Percentiles rank a stretch among this genome's conserved stretches.
Conservation (phyloP, 2,113 vertebrate species). For the Cygnus atratus region DNA sequence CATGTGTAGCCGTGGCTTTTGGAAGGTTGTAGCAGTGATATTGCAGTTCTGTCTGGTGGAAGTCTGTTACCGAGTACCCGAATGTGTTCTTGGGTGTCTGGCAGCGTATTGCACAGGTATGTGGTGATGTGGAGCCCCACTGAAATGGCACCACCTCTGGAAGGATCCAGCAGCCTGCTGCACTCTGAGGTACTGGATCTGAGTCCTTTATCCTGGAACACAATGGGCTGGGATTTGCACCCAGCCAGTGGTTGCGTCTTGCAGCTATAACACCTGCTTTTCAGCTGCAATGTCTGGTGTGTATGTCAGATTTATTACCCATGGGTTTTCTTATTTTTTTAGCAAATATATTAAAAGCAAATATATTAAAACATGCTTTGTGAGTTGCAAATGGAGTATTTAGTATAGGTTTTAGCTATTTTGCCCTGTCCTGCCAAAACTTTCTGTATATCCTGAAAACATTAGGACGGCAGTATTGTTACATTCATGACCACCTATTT, state of each 20-base stretch:
- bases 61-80: accelerated
- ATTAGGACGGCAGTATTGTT: not conserved
- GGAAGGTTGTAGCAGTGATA: not conserved
- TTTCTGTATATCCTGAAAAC: not conserved
- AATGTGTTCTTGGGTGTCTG: not conserved
- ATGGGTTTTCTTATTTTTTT: not conserved
- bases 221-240: not conserved
- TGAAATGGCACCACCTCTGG: not conserved
- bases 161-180: not conserved
- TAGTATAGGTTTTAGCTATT: not conserved
- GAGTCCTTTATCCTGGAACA: not conserved
- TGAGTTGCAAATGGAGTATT: not conserved
- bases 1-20: not conserved
- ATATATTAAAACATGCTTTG: not conserved
- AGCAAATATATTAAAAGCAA: not conserved
- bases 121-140: not conserved
- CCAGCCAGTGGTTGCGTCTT: not conserved
- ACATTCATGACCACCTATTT: not conserved
- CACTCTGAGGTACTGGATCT: not conserved
- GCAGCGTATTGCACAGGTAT: not conserved
- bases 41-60: not conserved
- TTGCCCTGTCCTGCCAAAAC: not conserved
- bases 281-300: not conserved
- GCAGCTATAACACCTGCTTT: not conserved
- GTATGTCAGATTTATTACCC: not conserved